phyloP scores from a whole-genome alignment of 1,140 invertebrate genomes.

The Caenorhabditis elegans region DNA sequence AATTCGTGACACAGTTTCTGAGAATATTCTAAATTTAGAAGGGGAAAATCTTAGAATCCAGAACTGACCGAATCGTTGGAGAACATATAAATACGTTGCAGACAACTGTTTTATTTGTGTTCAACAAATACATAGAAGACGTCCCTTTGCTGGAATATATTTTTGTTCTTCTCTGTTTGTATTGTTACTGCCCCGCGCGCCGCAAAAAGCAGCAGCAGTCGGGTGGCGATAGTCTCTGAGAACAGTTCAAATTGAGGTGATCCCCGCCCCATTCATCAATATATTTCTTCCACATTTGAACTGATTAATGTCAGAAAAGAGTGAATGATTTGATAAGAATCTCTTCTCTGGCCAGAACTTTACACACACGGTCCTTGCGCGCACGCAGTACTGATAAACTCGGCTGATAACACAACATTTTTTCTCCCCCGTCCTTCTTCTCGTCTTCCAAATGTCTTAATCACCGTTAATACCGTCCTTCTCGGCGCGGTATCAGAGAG shows the following conservation, averaged over 20 bases:
- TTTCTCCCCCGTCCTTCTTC: background rate
- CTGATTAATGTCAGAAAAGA: background rate
- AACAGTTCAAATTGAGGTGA: background rate
- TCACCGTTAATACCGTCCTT: background rate
- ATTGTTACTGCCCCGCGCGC: background rate
- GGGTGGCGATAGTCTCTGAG: background rate
- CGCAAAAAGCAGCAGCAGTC: background rate
- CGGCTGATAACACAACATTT: constrained; percentile 9
- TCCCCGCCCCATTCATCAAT: background rate
- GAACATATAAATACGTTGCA: too few relatives aligned
- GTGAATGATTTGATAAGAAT: constrained; percentile 15
- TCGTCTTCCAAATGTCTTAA: background rate
- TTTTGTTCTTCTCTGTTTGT: background rate
- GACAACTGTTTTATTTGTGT: background rate
- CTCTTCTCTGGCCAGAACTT: background rate
- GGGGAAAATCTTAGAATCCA: background rate
- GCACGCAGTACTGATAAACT: constrained; percentile 5
- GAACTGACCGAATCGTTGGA: too few relatives aligned
- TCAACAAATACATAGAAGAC: background rate
- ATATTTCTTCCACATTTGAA: background rate
- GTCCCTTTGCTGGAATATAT: background rate
- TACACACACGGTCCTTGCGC: background rate
- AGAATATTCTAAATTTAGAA: background rate
- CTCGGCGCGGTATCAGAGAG: background rate
- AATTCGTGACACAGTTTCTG: too few relatives aligned